A percentile compares a stretch with the other conserved stretches of the same genome.
Evolutionary conservation across 1,140 invertebrate genomes (phyloP).

Genomic region (Panulirus ornatus): DNA sequence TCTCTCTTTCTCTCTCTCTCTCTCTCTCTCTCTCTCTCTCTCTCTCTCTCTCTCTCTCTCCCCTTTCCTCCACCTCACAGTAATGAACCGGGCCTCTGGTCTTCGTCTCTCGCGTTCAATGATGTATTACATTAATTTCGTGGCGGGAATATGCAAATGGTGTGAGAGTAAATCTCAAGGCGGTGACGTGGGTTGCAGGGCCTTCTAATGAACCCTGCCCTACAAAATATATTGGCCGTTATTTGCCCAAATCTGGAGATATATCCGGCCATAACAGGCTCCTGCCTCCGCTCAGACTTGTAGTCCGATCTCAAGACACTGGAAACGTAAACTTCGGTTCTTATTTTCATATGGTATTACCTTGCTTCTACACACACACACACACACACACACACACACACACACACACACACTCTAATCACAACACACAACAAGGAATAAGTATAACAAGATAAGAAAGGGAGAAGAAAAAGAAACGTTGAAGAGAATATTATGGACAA

Average conservation of each 20-base stretch:
- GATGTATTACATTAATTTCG: slow-evolving; percentile 8
- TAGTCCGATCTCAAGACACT: not conserved
- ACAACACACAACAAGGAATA: too few species aligned
- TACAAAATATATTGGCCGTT: not conserved
- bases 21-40: not conserved
- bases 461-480: too few species aligned
- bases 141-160: not conserved
- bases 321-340: too few species aligned
- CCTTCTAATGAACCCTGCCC: not conserved
- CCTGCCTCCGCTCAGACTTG: too few species aligned
- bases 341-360: too few species aligned
- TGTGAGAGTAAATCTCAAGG: slow-evolving; percentile 1
- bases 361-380: not conserved
- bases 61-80: too few species aligned
- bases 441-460: too few species aligned
- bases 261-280: not conserved
- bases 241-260: not conserved
- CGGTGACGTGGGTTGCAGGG: not conserved
- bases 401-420: not conserved
- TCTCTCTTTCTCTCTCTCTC: not conserved
- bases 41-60: not conserved
- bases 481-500: too few species aligned
- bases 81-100: too few species aligned
- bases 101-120: not conserved
- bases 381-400: not conserved